Conservation (phyloP, 2,797 vertebrate genomes). For the Coregonus ussuriensis region DNA sequence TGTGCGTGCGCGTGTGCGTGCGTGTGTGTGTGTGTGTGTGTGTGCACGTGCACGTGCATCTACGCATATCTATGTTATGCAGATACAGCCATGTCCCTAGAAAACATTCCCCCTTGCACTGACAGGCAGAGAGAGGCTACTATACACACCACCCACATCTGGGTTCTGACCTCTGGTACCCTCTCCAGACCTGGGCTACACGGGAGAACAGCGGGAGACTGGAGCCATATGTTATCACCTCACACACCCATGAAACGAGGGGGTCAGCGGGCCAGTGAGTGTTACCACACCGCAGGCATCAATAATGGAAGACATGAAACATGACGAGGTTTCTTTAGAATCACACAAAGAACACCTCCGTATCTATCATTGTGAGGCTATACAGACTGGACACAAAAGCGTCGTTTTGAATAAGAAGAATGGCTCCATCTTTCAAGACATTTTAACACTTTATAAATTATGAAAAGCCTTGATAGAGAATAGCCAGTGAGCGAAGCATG, state of each 20-base stretch:
- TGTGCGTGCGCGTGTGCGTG: too few species aligned
- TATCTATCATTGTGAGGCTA: background rate
- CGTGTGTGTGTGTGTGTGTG: too few species aligned
- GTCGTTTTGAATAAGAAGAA: background rate
- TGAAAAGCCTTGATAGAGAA: background rate
- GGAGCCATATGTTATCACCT: constrained; percentile 64
- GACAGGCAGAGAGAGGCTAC: background rate
- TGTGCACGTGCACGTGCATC: too few species aligned
- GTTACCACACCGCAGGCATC: constrained; percentile 63
- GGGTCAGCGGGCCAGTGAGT: constrained; percentile 36
- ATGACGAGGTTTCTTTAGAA: constrained; percentile 59
- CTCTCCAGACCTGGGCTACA: constrained; percentile 46
- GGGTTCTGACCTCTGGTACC: constrained; percentile 47
- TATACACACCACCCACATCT: constrained; percentile 44
- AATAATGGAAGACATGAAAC: constrained; percentile 74
- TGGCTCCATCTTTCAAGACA: background rate
- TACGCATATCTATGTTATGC: too few species aligned
- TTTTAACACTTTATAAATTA: background rate
- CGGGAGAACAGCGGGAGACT: constrained; percentile 49
- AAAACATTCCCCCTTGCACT: background rate
- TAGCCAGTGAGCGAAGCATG: background rate
- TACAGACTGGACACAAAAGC: background rate
- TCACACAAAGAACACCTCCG: constrained; percentile 59
- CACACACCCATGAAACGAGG: constrained; percentile 17
- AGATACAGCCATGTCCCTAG: background rate